A percentile compares a stretch with the other conserved stretches of the same genome.
Conservation (phyloP, 2,888 invertebrate genomes). For the Parascotia fuliginaria region DNA sequence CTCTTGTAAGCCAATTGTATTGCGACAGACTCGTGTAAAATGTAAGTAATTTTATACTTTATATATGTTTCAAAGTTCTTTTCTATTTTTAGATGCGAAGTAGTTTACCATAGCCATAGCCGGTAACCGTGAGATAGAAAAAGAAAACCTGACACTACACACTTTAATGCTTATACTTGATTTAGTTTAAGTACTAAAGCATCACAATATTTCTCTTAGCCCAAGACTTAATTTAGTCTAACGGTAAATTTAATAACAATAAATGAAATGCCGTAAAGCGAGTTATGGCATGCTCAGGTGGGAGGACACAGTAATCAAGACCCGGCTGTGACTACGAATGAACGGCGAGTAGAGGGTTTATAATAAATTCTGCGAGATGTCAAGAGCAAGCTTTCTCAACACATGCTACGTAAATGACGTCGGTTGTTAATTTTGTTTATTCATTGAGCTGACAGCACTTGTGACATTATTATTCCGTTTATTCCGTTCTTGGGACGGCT, state of each 20-base stretch:
- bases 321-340: slow-evolving; percentile 35
- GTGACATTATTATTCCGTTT: background rate
- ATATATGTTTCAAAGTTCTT: no score
- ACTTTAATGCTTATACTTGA: no score
- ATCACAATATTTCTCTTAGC: background rate
- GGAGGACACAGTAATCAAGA: slow-evolving; percentile 31
- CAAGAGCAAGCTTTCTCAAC: slow-evolving; percentile 14
- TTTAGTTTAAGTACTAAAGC: no score
- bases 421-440: background rate
- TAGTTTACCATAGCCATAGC: no score
- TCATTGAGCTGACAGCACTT: background rate
- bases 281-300: slow-evolving; percentile 36
- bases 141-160: no score
- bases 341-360: slow-evolving; percentile 23
- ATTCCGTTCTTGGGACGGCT: background rate
- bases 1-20: no score
- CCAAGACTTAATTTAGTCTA: background rate
- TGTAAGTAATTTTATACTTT: no score
- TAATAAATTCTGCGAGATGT: slow-evolving; percentile 32
- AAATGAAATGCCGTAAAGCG: slow-evolving; percentile 34
- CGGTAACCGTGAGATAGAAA: no score
- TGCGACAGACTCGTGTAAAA: no score
- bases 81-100: no score
- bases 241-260: slow-evolving; percentile 33
- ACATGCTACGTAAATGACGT: slow-evolving; percentile 5